Evolutionary conservation across 2,888 invertebrate species (phyloP).

Genomic region (Gari tellinella): DNA sequence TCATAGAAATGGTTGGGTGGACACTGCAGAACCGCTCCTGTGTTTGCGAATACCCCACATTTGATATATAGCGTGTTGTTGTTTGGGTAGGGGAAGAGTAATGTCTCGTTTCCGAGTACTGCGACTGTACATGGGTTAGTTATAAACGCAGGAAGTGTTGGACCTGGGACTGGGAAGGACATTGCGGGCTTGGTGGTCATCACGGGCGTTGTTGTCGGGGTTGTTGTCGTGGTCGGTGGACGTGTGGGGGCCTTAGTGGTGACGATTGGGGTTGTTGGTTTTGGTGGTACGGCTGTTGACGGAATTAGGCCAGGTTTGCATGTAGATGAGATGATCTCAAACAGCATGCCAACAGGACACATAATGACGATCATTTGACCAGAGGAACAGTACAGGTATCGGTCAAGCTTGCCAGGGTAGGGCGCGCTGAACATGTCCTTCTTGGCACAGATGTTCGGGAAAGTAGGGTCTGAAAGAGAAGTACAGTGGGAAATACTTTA

Average conservation of each 20-base stretch:
- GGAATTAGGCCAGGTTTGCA: no score
- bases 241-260: background rate
- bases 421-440: conserved; percentile 28
- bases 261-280: background rate
- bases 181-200: background rate
- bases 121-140: conserved; percentile 56
- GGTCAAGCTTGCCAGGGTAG: background rate
- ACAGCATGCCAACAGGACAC: background rate
- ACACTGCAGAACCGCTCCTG: conserved; percentile 62
- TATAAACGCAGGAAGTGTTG: conserved; percentile 22
- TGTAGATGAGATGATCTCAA: no score
- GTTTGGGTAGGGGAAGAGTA: conserved; percentile 59
- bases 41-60: conserved; percentile 60
- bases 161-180: background rate
- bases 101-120: conserved; percentile 33
- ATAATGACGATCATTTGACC: background rate
- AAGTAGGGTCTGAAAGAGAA: conserved; percentile 18
- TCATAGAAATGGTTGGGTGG: conserved; percentile 56
- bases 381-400: no score
- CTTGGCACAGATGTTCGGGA: conserved; percentile 23
- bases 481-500: no score
- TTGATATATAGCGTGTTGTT: conserved; percentile 65
- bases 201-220: background rate
- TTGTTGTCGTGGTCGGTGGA: background rate
- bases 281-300: no score